Conservation (phyloP, 2,797 vertebrate genomes). For the Danio tinwini region DNA sequence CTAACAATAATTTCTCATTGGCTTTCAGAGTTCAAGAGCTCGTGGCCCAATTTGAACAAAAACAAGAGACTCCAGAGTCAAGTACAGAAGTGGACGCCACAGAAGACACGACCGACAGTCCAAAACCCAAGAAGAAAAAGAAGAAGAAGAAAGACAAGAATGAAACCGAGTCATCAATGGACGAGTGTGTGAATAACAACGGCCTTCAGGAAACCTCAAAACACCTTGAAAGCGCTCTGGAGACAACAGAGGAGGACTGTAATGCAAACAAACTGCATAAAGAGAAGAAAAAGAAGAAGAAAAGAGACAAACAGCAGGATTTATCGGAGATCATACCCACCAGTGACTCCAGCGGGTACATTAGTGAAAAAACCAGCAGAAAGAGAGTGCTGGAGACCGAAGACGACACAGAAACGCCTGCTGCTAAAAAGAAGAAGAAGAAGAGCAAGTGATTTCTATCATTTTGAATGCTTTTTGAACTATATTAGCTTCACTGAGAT, state of each 20-base stretch:
- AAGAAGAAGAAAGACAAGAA: conserved; percentile 67
- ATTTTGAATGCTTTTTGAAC: not conserved
- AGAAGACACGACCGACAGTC: not conserved
- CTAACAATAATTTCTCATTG: not conserved
- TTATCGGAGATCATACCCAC: conserved; percentile 65
- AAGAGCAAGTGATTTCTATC: conserved; percentile 56
- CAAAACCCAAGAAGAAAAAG: conserved; percentile 75
- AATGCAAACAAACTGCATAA: conserved; percentile 54
- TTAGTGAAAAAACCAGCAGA: conserved; percentile 81
- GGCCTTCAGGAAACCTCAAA: conserved; percentile 11
- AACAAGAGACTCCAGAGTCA: conserved; percentile 25
- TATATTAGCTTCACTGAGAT: not conserved
- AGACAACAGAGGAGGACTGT: conserved; percentile 42
- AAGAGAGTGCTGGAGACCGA: conserved; percentile 75
- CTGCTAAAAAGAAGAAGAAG: conserved; percentile 77
- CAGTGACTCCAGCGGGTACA: conserved; percentile 85
- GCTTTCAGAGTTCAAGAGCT: conserved; percentile 75
- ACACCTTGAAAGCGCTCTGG: not conserved
- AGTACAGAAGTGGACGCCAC: conserved; percentile 46
- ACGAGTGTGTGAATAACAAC: too few relatives aligned
- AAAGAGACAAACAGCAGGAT: conserved; percentile 71
- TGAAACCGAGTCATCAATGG: too few relatives aligned
- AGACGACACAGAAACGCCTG: conserved; percentile 56
- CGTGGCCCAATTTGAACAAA: conserved; percentile 61
- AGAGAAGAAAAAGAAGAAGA: conserved; percentile 75